Evolutionary conservation across 2,113 vertebrate species (phyloP).

Genomic region (Microcebus lehilahytsara): DNA sequence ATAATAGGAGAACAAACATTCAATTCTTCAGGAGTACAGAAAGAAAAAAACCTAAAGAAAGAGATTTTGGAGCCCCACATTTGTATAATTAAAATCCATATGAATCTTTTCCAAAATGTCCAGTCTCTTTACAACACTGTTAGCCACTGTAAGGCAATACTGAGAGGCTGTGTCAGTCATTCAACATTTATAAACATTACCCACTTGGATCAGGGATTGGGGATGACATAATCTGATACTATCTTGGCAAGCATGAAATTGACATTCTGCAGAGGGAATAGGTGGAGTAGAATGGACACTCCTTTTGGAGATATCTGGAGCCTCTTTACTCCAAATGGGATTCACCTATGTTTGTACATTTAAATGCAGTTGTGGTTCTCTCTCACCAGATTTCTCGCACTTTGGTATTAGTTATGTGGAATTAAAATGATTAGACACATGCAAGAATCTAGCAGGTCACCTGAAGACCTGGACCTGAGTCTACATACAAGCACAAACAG

Average conservation of each 20-base stretch:
- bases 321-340: neutral
- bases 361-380: neutral
- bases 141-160: neutral
- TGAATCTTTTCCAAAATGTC: neutral
- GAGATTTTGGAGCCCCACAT: neutral
- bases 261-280: neutral
- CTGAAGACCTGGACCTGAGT: neutral
- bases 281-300: neutral
- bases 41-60: slow-evolving; percentile 51
- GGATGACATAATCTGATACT: neutral
- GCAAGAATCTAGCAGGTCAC: neutral
- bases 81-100: slow-evolving; percentile 33
- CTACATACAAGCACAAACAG: neutral
- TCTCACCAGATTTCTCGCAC: neutral
- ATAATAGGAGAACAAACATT: slow-evolving; percentile 63
- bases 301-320: neutral
- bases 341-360: neutral
- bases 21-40: slow-evolving; percentile 55
- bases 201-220: neutral
- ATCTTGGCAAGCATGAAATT: neutral
- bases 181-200: slow-evolving; percentile 1
- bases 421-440: neutral
- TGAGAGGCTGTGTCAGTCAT: neutral
- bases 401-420: neutral
- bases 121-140: neutral